Evolutionary conservation across 53 echinoderm and acorn worm species (phyloP), one percentile per base, ranked within the genome.

Genomic region (Paracentrotus lividus): DNA sequence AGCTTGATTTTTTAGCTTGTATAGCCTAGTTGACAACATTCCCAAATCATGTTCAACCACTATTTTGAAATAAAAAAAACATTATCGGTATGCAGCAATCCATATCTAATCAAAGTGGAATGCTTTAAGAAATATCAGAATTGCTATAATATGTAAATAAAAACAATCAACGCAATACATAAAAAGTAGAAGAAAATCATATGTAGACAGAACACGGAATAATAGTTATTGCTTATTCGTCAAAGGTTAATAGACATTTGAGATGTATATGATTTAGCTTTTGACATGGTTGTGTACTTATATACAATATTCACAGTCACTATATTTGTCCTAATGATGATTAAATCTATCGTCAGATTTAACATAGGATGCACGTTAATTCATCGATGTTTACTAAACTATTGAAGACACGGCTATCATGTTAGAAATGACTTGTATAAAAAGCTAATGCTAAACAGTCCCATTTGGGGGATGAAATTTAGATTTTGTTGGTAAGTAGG

Each of bases 221-320:
- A 81, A 81, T 45, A 47, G 8, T 81, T 81, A 81, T 81, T 81
- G 81, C 81, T 81, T 27, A 44, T 81, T 81, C 21, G 6, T 45
- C 8, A 81, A 7, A 81, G 21, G 16, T 42, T 42, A 45, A 81
- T 81, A 44, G 47, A 81, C 47, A 47, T 45, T 81, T 81, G 44
- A 44, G 81, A 1, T 81, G 81, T 45, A 81, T 81, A 47, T 24
- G 44, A 45, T 47, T 24, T 81, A 81, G 47, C 47, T 81, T 81
- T 81, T 24, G n/a, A n/a, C n/a, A n/a, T n/a, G n/a, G n/a, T n/a
- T 47, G 10, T 49, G 43, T 42, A 26, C 14, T n/a, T 81, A 81
- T 81, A 45, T 81, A 81, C 81, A 81, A 47, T 45, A 81, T 49
- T 47, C 47, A 47, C 81, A 45, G n/a, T 45, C 8, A 49, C n/a